Percentiles rank a stretch among this genome's conserved stretches.
Evolutionary conservation across 1,140 invertebrate genomes (phyloP).

Genomic region (Coptotermes formosanus): DNA sequence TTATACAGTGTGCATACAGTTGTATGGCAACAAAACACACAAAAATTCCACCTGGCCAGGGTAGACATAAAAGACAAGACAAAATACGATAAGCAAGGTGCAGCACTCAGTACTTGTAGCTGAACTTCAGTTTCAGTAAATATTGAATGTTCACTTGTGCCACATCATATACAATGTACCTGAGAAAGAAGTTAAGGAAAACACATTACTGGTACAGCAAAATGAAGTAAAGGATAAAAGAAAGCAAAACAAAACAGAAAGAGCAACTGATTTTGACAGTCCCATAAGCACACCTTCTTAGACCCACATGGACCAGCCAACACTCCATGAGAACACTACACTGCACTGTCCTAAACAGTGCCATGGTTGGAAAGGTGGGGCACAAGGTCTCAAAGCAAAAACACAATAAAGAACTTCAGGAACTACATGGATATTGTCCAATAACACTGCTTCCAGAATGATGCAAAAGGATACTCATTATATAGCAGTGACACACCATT

Average conservation of each 20-base stretch:
- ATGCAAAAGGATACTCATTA: slow-evolving; percentile 73
- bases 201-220: neutral
- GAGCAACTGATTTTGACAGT: too few species aligned
- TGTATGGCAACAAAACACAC: too few species aligned
- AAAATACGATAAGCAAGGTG: neutral
- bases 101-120: slow-evolving; percentile 50
- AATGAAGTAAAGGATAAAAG: neutral
- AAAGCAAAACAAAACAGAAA: neutral
- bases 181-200: slow-evolving; percentile 53
- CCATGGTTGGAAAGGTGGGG: too few species aligned
- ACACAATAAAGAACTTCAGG: too few species aligned
- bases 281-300: neutral
- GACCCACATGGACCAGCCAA: too few species aligned
- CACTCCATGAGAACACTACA: too few species aligned
- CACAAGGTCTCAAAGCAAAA: too few species aligned
- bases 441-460: neutral
- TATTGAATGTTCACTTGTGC: slow-evolving; percentile 85
- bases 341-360: too few species aligned
- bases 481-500: slow-evolving; percentile 66
- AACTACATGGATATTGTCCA: too few species aligned
- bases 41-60: too few species aligned
- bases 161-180: slow-evolving; percentile 88
- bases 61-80: too few species aligned
- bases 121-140: slow-evolving; percentile 75
- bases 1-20: too few species aligned